These are phyloP conservation scores for Pelobates fuscus DNA, from an alignment of 2,113 vertebrate species.

Conservation along the genomic window DNA sequence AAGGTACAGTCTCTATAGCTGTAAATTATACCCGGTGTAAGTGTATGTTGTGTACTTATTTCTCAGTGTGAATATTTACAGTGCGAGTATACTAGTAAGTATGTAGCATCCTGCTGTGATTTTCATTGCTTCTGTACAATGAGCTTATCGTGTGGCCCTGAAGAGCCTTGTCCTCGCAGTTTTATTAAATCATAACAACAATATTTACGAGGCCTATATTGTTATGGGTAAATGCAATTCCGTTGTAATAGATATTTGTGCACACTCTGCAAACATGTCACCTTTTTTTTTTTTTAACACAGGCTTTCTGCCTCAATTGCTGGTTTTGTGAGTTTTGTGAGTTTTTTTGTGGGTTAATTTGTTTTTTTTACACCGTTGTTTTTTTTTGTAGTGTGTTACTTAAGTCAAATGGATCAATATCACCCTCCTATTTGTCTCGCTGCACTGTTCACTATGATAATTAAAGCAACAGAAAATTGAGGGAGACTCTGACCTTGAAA, in stretches of 20 bases:
- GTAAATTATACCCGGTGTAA: not conserved
- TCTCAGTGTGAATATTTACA: not conserved
- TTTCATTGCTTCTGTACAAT: not conserved
- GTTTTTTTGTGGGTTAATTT: too few species aligned
- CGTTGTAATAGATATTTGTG: not conserved
- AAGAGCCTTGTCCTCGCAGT: not conserved
- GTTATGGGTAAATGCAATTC: not conserved
- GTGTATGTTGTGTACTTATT: not conserved
- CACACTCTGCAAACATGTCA: not conserved
- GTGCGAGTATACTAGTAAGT: not conserved
- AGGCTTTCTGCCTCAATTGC: not conserved
- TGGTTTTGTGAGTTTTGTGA: too few species aligned
- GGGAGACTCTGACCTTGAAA: conserved; percentile 34
- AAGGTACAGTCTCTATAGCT: too few species aligned
- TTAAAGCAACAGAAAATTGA: conserved; percentile 16
- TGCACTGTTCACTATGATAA: conserved; percentile 7
- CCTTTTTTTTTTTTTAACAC: not conserved
- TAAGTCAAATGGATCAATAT: conserved; percentile 24
- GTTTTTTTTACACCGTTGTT: conserved; percentile 3
- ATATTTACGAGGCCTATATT: not conserved
- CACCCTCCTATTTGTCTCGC: not conserved
- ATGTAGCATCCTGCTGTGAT: conserved; percentile 12
- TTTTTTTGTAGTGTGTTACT: not conserved
- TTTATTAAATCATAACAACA: conserved; percentile 9
- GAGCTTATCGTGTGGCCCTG: not conserved